Evolutionary conservation across 2,113 vertebrate species (phyloP).

Genomic region (Recurvirostra avosetta): DNA sequence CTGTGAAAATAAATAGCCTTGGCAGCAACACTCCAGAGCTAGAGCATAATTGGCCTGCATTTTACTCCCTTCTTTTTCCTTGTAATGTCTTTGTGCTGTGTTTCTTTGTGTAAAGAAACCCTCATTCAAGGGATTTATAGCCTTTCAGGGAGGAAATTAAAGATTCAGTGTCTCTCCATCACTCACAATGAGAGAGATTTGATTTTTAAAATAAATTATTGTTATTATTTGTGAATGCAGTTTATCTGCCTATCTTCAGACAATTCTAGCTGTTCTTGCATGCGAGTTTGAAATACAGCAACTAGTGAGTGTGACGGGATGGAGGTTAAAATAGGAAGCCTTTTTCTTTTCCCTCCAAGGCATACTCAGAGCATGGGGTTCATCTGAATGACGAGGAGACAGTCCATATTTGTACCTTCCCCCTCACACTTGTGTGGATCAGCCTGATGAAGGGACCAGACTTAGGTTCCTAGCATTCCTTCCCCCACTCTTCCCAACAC

Average conservation of each 20-base stretch:
- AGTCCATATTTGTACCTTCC: constrained; percentile 12
- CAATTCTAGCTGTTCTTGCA: neutral
- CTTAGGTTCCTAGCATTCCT: constrained; percentile 29
- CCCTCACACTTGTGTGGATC: neutral
- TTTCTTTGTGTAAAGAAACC: constrained; percentile 61
- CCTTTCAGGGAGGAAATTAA: constrained; percentile 34
- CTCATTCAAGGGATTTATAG: constrained; percentile 29
- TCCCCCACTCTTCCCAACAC: neutral
- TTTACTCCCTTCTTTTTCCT: constrained; percentile 29
- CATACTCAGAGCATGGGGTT: neutral
- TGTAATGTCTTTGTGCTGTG: constrained; percentile 59
- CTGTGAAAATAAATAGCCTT: constrained; percentile 61
- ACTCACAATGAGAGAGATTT: constrained; percentile 1
- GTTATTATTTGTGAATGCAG: neutral
- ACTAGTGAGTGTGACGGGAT: neutral
- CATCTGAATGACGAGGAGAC: neutral
- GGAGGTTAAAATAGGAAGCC: constrained; percentile 2
- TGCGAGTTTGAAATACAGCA: neutral
- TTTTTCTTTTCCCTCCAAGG: neutral
- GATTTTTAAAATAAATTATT: constrained; percentile 29
- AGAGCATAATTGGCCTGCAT: constrained; percentile 60
- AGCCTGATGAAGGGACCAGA: constrained; percentile 20
- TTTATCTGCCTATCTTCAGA: constrained; percentile 21
- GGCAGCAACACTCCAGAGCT: constrained; percentile 54
- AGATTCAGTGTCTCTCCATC: constrained; percentile 24